These are phyloP conservation scores for Plestiodon gilberti DNA, from an alignment of 2,113 vertebrate genomes.

Conservation along the genomic window DNA sequence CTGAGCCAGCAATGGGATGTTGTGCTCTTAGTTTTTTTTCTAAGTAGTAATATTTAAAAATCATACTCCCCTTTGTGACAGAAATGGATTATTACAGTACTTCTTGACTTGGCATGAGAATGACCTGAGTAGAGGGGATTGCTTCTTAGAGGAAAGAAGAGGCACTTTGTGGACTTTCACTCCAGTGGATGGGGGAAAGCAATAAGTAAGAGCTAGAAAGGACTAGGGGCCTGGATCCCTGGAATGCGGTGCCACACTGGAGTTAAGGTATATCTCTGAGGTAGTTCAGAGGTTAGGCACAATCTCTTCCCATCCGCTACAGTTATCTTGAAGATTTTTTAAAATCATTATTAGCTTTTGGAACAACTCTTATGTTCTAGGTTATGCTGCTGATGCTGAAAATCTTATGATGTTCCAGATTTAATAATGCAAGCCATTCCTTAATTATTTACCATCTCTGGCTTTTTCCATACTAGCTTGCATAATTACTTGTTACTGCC, in stretches of 20 bases:
- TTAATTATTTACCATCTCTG: conserved; percentile 63
- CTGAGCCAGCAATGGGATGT: background rate
- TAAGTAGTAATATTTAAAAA: background rate
- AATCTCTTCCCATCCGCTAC: background rate
- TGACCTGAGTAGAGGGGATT: background rate
- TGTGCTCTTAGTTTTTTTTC: background rate
- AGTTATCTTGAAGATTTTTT: background rate
- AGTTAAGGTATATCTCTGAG: background rate
- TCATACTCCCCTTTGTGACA: background rate
- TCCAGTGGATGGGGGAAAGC: background rate
- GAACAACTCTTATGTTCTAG: background rate
- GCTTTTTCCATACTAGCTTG: conserved; percentile 31
- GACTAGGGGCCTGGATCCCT: too few relatives aligned
- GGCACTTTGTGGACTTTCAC: background rate
- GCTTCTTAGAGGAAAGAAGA: background rate
- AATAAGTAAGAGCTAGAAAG: too few relatives aligned
- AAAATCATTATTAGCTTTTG: background rate
- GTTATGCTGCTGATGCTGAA: conserved; percentile 6
- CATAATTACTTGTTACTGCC: conserved; percentile 33
- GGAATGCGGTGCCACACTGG: background rate
- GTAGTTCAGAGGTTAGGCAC: background rate
- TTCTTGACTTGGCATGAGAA: too few relatives aligned
- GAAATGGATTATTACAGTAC: background rate
- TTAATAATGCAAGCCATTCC: conserved; percentile 62
- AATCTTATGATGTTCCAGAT: conserved; percentile 30